Percentiles rank a stretch among this genome's conserved stretches.
Evolutionary conservation across 2,888 invertebrate genomes (phyloP).

Genomic region (Pemphredon lugubris): DNA sequence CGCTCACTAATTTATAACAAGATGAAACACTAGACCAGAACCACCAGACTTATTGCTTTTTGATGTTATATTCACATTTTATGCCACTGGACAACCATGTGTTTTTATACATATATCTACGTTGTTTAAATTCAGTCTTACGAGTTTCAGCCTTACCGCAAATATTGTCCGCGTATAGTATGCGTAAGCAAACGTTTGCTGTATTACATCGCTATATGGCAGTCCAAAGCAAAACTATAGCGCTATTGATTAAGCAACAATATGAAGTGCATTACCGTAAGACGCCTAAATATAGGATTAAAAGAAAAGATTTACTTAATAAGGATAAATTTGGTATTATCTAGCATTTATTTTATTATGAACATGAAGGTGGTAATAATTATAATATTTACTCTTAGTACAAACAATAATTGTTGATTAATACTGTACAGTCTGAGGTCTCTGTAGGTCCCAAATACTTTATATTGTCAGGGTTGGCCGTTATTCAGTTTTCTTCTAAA

Average conservation of each 20-base stretch:
- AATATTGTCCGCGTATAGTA: constrained; percentile 22
- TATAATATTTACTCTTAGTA: constrained; percentile 79
- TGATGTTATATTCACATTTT: constrained; percentile 16
- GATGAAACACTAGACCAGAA: constrained; percentile 48
- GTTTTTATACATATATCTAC: constrained; percentile 2
- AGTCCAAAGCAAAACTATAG: constrained; percentile 22
- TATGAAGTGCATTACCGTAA: constrained; percentile 70
- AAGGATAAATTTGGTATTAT: constrained; percentile 78
- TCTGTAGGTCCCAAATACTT: constrained; percentile 75
- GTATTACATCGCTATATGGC: constrained; percentile 18
- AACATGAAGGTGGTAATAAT: constrained; percentile 78
- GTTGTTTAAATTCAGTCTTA: constrained; percentile 7
- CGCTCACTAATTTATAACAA: constrained; percentile 43
- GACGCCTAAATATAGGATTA: constrained; percentile 62
- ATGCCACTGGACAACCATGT: constrained; percentile 20
- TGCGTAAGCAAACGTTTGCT: constrained; percentile 37
- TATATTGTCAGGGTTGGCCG: constrained; percentile 80
- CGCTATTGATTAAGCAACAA: constrained; percentile 24
- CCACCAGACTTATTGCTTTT: constrained; percentile 50
- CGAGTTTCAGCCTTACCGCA: constrained; percentile 17
- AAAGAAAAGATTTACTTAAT: constrained; percentile 58
- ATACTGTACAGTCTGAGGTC: constrained; percentile 81
- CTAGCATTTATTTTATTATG: constrained; percentile 81
- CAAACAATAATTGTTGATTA: constrained; percentile 80
- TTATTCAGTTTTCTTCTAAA: constrained; percentile 80